Evolutionary conservation across 2,113 vertebrate species (phyloP).

Genomic region (Oryzias melastigma): DNA sequence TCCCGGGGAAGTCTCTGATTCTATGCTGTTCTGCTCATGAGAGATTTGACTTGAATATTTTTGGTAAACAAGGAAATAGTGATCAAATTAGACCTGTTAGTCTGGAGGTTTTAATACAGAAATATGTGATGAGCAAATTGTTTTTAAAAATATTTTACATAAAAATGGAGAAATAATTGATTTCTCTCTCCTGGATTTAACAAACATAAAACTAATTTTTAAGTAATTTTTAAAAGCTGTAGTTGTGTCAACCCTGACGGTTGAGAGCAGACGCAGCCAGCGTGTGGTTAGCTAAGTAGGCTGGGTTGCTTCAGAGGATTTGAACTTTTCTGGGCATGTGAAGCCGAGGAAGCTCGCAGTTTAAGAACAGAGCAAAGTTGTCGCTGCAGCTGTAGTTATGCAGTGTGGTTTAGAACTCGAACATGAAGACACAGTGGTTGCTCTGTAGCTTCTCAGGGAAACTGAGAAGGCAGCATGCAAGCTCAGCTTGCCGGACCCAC

Average conservation of each 20-base stretch:
- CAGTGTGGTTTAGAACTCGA: constrained; percentile 2
- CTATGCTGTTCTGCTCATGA: too few relatives aligned
- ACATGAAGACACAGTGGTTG: too few relatives aligned
- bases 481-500: constrained; percentile 53
- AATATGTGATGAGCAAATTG: too few relatives aligned
- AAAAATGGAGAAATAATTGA: too few relatives aligned
- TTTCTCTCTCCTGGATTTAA: too few relatives aligned
- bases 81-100: too few relatives aligned
- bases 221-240: neutral
- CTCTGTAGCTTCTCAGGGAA: constrained; percentile 29
- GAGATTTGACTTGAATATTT: too few relatives aligned
- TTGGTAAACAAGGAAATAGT: too few relatives aligned
- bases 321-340: constrained; percentile 28
- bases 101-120: too few relatives aligned
- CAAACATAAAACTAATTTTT: too few relatives aligned
- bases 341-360: constrained; percentile 22
- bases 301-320: constrained; percentile 45
- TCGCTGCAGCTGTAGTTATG: constrained; percentile 3
- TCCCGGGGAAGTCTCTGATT: too few relatives aligned
- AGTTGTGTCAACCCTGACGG: constrained; percentile 4
- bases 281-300: constrained; percentile 42
- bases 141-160: too few relatives aligned
- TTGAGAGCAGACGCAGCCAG: constrained; percentile 22
- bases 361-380: constrained; percentile 7
- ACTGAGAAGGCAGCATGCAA: constrained; percentile 35